A percentile compares a stretch with the other conserved stretches of the same genome.
These are phyloP conservation scores for Matsumurasca onukii DNA, from an alignment of 1,140 invertebrate species.

Conservation along the genomic window DNA sequence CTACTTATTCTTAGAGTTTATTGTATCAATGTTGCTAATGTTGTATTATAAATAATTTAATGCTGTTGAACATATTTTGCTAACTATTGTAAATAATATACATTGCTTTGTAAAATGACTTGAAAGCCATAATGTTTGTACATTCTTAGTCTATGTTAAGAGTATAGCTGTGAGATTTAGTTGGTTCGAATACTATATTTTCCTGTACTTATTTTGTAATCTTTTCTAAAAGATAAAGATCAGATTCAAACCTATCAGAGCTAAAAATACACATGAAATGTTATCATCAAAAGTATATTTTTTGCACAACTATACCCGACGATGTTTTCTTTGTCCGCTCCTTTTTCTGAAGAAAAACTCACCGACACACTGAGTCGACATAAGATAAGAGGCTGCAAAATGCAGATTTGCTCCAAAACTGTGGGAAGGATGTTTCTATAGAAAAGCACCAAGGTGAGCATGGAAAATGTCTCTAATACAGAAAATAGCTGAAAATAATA, in stretches of 20 bases:
- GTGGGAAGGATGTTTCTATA: no score
- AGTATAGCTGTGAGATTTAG: neutral
- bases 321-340: no score
- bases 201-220: constrained; percentile 11
- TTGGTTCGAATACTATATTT: constrained; percentile 1
- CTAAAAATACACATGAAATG: neutral
- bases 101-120: neutral
- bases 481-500: no score
- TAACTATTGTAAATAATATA: neutral
- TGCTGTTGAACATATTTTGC: neutral
- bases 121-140: neutral
- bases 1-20: neutral
- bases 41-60: neutral
- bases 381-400: no score
- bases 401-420: no score
- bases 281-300: constrained; percentile 2
- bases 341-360: no score
- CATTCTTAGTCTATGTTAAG: neutral
- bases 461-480: no score
- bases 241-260: neutral
- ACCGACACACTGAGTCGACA: no score
- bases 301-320: constrained; percentile 12
- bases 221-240: neutral
- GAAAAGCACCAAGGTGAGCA: no score
- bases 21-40: neutral